Conservation (phyloP, 1,140 invertebrate genomes). For the Bombus waltoni region DNA sequence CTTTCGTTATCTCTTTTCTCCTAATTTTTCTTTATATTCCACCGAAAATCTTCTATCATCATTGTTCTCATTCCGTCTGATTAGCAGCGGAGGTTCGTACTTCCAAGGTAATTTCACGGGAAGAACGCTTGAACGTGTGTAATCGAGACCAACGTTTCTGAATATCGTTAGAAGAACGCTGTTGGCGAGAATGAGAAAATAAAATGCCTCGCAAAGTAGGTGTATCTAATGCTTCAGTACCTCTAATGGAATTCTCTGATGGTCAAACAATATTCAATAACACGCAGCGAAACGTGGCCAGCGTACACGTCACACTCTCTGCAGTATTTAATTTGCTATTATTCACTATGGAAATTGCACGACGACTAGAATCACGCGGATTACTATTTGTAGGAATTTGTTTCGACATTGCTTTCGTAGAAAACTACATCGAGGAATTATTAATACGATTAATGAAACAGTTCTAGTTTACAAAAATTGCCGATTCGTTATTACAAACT, state of each 20-base stretch:
- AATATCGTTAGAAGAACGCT: not conserved
- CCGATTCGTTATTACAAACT: too few species aligned
- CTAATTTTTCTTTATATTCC: not conserved
- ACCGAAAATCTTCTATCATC: not conserved
- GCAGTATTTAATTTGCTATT: not conserved
- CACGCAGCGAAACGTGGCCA: not conserved
- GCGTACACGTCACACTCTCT: not conserved
- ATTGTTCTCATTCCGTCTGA: not conserved
- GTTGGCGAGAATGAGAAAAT: not conserved
- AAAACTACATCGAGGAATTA: too few species aligned
- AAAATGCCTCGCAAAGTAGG: slow-evolving; percentile 17
- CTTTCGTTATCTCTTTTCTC: not conserved
- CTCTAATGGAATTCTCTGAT: slow-evolving; percentile 35
- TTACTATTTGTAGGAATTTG: too few species aligned
- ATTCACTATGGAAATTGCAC: not conserved
- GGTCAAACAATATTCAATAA: slow-evolving; percentile 35
- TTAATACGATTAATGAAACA: too few species aligned
- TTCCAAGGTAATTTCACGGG: slow-evolving; percentile 3
- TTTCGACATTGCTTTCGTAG: too few species aligned
- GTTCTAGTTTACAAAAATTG: too few species aligned
- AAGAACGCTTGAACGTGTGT: not conserved
- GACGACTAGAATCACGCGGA: too few species aligned
- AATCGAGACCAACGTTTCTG: slow-evolving; percentile 1
- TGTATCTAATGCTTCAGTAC: slow-evolving; percentile 12
- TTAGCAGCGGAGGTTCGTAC: not conserved